Conservation (phyloP, 2,888 invertebrate genomes). For the Tetragonisca angustula region DNA sequence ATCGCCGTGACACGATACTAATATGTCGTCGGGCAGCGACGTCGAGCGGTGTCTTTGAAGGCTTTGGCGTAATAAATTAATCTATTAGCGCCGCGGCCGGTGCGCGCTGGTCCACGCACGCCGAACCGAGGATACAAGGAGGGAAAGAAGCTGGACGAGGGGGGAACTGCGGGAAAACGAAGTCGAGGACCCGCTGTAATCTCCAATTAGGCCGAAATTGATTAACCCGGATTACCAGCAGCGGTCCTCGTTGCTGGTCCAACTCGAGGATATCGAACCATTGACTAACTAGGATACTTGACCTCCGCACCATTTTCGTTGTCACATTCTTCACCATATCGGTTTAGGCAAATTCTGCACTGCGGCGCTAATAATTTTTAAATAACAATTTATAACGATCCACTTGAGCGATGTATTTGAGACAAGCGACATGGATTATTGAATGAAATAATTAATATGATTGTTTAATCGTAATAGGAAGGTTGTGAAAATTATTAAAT, state of each 20-base stretch:
- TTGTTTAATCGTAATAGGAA: no score
- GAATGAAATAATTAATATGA: no score
- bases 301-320: no score
- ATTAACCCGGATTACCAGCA: conserved; percentile 80
- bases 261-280: background rate
- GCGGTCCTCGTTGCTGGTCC: conserved; percentile 43
- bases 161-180: background rate
- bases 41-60: conserved; percentile 81
- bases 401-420: no score
- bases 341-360: no score
- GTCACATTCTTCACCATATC: no score
- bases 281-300: no score
- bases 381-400: no score
- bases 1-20: conserved; percentile 81
- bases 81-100: conserved; percentile 79
- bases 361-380: no score
- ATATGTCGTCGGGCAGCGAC: conserved; percentile 77
- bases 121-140: conserved; percentile 29
- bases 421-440: no score
- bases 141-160: conserved; percentile 34
- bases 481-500: no score
- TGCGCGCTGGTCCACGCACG: conserved; percentile 46
- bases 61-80: conserved; percentile 82
- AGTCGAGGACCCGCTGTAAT: conserved; percentile 74
- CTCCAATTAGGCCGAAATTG: conserved; percentile 83